Evolutionary conservation across 2,888 invertebrate genomes (phyloP).

Genomic region (Rhyacophila evoluta): DNA sequence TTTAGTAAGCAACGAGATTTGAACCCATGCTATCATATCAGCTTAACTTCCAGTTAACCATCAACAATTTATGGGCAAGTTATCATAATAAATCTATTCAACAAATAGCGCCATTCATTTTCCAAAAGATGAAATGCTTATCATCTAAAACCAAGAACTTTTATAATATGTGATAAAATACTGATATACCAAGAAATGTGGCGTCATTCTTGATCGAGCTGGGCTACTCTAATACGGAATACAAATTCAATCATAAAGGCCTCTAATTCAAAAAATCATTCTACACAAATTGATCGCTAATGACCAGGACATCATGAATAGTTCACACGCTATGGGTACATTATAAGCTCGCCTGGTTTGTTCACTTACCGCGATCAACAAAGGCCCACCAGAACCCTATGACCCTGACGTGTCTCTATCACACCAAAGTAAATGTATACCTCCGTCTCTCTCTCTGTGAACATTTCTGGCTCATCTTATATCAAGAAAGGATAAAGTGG

Average conservation of each 20-base stretch:
- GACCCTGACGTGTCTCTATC: constrained; percentile 25
- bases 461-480: constrained; percentile 12
- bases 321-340: not conserved
- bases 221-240: too few relatives aligned
- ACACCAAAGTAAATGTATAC: not conserved
- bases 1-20: too few relatives aligned
- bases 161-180: too few relatives aligned
- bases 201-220: too few relatives aligned
- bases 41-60: too few relatives aligned
- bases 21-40: too few relatives aligned
- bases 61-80: too few relatives aligned
- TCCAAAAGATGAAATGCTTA: too few relatives aligned
- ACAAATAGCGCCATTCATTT: too few relatives aligned
- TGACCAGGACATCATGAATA: not conserved
- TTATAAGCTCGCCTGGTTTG: not conserved
- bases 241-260: not conserved
- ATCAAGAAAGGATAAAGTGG: constrained; percentile 32
- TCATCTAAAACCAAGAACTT: too few relatives aligned
- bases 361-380: constrained; percentile 5
- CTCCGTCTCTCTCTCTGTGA: not conserved
- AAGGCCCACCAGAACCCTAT: not conserved
- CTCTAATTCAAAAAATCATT: not conserved
- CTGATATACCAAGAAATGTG: too few relatives aligned
- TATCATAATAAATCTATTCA: too few relatives aligned
- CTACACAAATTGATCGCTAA: not conserved